Evolutionary conservation across 2,113 vertebrate genomes (phyloP), one percentile per base, ranked within the genome.

Genomic region (Myanophis thanlyinensis): DNA sequence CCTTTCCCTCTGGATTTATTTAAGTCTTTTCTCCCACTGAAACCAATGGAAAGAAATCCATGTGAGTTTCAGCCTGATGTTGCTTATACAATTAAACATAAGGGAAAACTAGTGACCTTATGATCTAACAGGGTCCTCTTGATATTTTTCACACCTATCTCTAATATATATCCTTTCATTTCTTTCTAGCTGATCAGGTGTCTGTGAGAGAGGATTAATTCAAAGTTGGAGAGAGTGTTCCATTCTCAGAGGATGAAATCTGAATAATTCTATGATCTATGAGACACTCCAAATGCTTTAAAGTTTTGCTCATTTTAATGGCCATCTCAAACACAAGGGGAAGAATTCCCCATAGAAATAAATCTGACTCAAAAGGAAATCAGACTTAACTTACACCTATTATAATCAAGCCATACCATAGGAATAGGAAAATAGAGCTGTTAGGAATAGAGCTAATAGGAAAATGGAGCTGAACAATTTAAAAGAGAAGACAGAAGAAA

Each of bases 401-500:
- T 94, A 89, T 87, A 88, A 87, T 92, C 46, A n/a, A 89, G 90
- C 85, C 85, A 90, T 95, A 93, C 53, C 87, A n/a, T 92, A 94
- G 95, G 95, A 84, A 88, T 92, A 89, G 90, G 93, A 95, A 96
- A 95, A 47, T 53, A 48, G 89, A 62, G 92, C 30, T 27, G 84
- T n/a, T n/a, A n/a, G n/a, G n/a, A n/a, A n/a, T n/a, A 94, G 95
- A 95, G 53, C 80, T 93, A 84, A 88, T 92, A 89, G 90, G 93
- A 95, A 96, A 95, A 47, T 53, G 40, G 89, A 62, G 92, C 30
- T 27, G 84, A 87, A 93, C 92, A 56, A 95, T 94, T 96, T 96
- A 95, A 95, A 89, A 87, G 92, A 87, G 85, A 89, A 40, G 87
- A 91, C 25, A 87, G 89, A 51, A 47, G 90, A 91, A 62, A 67